These are phyloP conservation scores for Smittia aterrima DNA, from an alignment of 2,888 invertebrate genomes.

Conservation along the genomic window DNA sequence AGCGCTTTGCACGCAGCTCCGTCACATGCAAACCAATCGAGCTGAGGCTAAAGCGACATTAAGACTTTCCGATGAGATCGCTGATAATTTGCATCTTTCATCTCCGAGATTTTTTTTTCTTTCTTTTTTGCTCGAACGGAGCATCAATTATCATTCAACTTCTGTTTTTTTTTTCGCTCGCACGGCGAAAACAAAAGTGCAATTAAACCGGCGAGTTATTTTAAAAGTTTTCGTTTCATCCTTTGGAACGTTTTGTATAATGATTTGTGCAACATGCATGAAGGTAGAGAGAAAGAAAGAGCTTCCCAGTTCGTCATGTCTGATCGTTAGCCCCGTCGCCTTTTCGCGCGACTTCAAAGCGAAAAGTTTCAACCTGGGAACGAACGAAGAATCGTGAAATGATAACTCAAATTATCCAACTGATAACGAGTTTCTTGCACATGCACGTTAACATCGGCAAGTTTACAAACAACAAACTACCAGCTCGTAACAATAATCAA, in stretches of 20 bases:
- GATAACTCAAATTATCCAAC: background rate
- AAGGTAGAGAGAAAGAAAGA: background rate
- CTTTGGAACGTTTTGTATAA: background rate
- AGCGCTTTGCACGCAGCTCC: conserved; percentile 34
- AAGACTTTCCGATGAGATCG: background rate
- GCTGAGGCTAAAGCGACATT: background rate
- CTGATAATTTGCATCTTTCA: conserved; percentile 37
- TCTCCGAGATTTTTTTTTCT: background rate
- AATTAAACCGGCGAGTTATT: background rate
- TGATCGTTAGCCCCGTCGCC: too few species aligned
- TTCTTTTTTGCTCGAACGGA: too few species aligned
- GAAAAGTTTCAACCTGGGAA: too few species aligned
- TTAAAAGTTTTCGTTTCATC: background rate
- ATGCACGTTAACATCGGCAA: conserved; percentile 7
- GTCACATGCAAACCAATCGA: background rate
- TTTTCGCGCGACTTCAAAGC: too few species aligned
- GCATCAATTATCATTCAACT: background rate
- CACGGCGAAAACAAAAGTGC: conserved; percentile 5
- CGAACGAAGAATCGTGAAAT: too few species aligned
- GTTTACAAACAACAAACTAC: conserved; percentile 20
- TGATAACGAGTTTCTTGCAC: background rate
- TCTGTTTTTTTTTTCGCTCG: background rate
- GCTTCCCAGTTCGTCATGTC: background rate
- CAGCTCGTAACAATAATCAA: conserved; percentile 13
- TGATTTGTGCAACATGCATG: background rate